Evolutionary conservation across 2,888 invertebrate genomes (phyloP).

Genomic region (Trachelus stipa): DNA sequence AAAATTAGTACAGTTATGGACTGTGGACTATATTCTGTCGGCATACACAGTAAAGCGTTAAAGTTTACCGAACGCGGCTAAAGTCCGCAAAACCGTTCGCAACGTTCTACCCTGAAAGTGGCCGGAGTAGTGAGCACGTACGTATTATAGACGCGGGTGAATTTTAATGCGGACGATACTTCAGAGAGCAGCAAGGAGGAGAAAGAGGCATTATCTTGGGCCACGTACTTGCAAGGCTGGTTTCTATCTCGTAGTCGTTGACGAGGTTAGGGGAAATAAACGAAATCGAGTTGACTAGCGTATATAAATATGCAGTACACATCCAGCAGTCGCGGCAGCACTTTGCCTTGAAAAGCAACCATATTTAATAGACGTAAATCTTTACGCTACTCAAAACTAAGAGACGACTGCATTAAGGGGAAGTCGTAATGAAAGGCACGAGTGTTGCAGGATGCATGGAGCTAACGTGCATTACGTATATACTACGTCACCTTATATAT

Average conservation of each 20-base stretch:
- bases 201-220: neutral
- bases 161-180: too few species aligned
- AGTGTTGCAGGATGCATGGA: neutral
- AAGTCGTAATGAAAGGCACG: constrained; percentile 22
- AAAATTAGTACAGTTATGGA: too few species aligned
- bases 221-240: neutral
- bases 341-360: constrained; percentile 47
- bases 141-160: too few species aligned
- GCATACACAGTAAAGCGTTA: too few species aligned
- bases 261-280: neutral
- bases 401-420: constrained; percentile 23
- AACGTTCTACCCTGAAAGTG: too few species aligned
- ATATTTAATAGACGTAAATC: constrained; percentile 48
- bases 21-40: too few species aligned
- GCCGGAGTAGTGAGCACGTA: too few species aligned
- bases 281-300: neutral
- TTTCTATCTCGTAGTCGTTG: neutral
- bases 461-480: too few species aligned
- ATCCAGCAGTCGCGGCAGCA: constrained; percentile 12
- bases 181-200: too few species aligned
- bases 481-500: too few species aligned
- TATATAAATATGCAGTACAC: neutral
- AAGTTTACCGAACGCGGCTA: too few species aligned
- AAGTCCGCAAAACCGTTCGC: too few species aligned
- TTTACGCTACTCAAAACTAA: constrained; percentile 11